phyloP scores from a whole-genome alignment of 2,888 invertebrate genomes.

The Homarus gammarus region DNA sequence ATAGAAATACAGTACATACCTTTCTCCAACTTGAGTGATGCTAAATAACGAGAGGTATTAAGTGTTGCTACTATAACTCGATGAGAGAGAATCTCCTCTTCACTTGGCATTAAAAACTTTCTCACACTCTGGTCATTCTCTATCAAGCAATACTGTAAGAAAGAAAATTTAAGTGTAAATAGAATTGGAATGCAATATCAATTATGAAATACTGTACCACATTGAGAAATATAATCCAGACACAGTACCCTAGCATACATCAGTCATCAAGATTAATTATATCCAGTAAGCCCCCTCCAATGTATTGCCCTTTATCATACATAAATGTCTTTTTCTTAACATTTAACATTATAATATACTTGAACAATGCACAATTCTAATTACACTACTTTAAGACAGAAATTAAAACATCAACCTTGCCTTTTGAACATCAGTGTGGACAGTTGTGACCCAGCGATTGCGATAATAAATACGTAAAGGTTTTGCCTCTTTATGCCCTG shows the following conservation, averaged over 20 bases:
- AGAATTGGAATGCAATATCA: neutral
- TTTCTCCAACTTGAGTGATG: constrained; percentile 79
- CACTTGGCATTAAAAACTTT: constrained; percentile 85
- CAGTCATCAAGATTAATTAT: too few relatives aligned
- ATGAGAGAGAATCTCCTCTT: constrained; percentile 86
- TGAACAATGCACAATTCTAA: neutral
- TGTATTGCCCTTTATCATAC: too few relatives aligned
- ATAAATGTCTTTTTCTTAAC: too few relatives aligned
- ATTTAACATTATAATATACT: too few relatives aligned
- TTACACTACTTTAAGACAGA: neutral
- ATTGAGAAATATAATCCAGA: too few relatives aligned
- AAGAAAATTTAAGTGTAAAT: constrained; percentile 66
- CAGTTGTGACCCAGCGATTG: constrained; percentile 88
- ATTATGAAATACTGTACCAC: too few relatives aligned
- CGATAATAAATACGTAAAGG: constrained; percentile 90
- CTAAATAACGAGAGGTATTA: constrained; percentile 87
- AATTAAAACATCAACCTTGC: constrained; percentile 78
- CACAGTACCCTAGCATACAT: too few relatives aligned
- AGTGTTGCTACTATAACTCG: constrained; percentile 89
- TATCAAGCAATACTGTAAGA: constrained; percentile 86
- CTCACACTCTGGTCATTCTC: constrained; percentile 81
- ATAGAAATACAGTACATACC: constrained; percentile 43
- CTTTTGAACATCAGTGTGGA: constrained; percentile 85
- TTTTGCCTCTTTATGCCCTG: constrained; percentile 84
- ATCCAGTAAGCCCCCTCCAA: too few relatives aligned